Percentiles rank a stretch among this genome's conserved stretches.
phyloP scores from a whole-genome alignment of 2,888 invertebrate genomes.

The Clanis bilineata region DNA sequence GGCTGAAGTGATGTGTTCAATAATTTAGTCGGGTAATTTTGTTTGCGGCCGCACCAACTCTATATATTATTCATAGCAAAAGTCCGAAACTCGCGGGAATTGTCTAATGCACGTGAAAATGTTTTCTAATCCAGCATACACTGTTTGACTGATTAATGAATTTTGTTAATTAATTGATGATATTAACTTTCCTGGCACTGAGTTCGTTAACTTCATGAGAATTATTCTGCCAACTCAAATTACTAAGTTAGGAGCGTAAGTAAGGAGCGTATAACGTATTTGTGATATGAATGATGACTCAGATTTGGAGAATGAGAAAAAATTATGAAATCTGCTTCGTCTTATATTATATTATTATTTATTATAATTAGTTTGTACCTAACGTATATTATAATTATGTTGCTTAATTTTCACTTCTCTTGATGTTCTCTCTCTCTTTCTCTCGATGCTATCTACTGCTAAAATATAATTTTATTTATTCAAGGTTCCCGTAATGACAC shows the following conservation, averaged over 20 bases:
- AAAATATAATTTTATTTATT: not conserved
- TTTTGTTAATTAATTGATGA: not conserved
- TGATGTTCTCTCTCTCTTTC: too few species aligned
- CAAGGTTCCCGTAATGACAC: not conserved
- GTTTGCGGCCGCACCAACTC: constrained; percentile 43
- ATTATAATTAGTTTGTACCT: too few species aligned
- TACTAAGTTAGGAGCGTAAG: not conserved
- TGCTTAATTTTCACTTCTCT: too few species aligned
- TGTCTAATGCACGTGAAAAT: constrained; percentile 39
- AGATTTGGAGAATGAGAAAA: too few species aligned
- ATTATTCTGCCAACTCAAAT: not conserved
- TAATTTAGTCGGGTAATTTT: constrained; percentile 73
- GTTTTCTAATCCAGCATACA: not conserved
- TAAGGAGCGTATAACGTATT: not conserved
- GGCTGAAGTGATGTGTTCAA: constrained; percentile 62
- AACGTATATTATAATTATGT: too few species aligned
- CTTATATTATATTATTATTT: too few species aligned
- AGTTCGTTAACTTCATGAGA: not conserved
- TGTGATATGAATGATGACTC: not conserved
- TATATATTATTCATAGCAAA: constrained; percentile 68
- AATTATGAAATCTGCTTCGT: too few species aligned
- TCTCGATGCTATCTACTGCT: not conserved
- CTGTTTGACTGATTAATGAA: constrained; percentile 12
- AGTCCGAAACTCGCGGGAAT: constrained; percentile 52
- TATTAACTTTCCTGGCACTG: not conserved